Evolutionary conservation across 2,797 vertebrate species (phyloP), one percentile per base, ranked within the genome.

Genomic region (Hyperoplus lanceolatus): DNA sequence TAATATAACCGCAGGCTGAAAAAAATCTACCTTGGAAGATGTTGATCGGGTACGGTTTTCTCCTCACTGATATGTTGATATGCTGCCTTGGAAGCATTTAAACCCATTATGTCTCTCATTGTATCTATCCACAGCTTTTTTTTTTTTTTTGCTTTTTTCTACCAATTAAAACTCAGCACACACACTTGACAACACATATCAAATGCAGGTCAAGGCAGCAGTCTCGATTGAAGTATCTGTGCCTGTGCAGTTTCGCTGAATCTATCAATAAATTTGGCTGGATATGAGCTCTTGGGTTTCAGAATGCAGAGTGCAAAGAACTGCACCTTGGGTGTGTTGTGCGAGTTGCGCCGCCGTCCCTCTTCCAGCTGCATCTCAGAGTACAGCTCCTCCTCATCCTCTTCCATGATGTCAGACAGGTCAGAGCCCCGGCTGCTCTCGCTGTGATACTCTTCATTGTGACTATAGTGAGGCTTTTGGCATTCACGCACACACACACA

Each of bases 321-420:
- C 88, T 87, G 91, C 95, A 99, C 98, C 98, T 99, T 99, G 83
- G 97, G 96, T 49, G 97, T 89, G 21, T 93, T 95, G 93, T 98
- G 97, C 36, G 98, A 96, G 58, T 96, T 97, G 88, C 97, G 94
- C 77, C 97, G 91, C 46, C 96, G 96, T 68, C 97, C 97, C 4
- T 98, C 97, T 87, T 99, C 98, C 92, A 97, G 95, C 92, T 98
- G 97, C 97, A 98, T 99, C 94, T 99, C 98, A 0, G 97, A 98
- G 95, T 96, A 98, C 21, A 99, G 96, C 90, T 99, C 98, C 84
- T 99, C 98, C 94, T 99, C 98, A 11, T 99, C 98, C 90, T 99
- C 98, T 91, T 99, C 98, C 97, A 98, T 96, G 90, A 99, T 99
- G 94, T 99, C 98, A 0, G 98, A 99, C 76, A 99, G 94, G 94